Evolutionary conservation across 1,140 invertebrate genomes (phyloP).

Genomic region (Drosophila willistoni): DNA sequence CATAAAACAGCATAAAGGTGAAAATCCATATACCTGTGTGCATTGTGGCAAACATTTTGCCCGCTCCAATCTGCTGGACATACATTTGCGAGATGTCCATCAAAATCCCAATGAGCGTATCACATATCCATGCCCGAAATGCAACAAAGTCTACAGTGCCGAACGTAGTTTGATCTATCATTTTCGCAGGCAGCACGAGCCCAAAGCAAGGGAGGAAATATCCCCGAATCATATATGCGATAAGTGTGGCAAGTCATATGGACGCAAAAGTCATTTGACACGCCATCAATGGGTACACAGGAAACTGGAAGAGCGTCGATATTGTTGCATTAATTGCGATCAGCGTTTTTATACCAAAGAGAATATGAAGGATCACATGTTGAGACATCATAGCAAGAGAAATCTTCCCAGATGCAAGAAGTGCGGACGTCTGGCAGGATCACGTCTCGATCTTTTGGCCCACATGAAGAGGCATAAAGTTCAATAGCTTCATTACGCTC

Average conservation of each 20-base stretch:
- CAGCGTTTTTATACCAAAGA: slow-evolving; percentile 61
- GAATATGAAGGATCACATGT: slow-evolving; percentile 56
- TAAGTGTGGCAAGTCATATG: slow-evolving; percentile 57
- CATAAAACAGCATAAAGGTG: slow-evolving; percentile 57
- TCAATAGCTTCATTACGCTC: too few species aligned
- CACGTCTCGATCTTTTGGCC: neutral
- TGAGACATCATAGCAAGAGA: slow-evolving; percentile 35
- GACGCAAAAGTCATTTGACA: slow-evolving; percentile 44
- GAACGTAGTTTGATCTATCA: slow-evolving; percentile 67
- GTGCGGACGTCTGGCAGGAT: slow-evolving; percentile 48
- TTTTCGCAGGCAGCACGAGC: slow-evolving; percentile 34
- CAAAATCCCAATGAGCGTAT: slow-evolving; percentile 14
- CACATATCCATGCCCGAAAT: slow-evolving; percentile 45
- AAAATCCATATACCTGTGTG: slow-evolving; percentile 56
- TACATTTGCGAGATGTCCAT: slow-evolving; percentile 48
- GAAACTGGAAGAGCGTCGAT: slow-evolving; percentile 26
- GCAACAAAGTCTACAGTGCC: slow-evolving; percentile 58
- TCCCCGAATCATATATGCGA: slow-evolving; percentile 45
- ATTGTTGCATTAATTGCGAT: slow-evolving; percentile 37
- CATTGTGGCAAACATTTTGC: slow-evolving; percentile 50
- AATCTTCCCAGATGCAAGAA: slow-evolving; percentile 39
- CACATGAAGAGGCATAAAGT: slow-evolving; percentile 35
- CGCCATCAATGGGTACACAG: slow-evolving; percentile 56
- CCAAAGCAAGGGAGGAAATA: neutral
- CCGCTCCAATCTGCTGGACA: slow-evolving; percentile 39